Percentiles rank a stretch among this genome's conserved stretches.
phyloP scores from a whole-genome alignment of 35 echinoderm and acorn worm species.

The Anneissia japonica region DNA sequence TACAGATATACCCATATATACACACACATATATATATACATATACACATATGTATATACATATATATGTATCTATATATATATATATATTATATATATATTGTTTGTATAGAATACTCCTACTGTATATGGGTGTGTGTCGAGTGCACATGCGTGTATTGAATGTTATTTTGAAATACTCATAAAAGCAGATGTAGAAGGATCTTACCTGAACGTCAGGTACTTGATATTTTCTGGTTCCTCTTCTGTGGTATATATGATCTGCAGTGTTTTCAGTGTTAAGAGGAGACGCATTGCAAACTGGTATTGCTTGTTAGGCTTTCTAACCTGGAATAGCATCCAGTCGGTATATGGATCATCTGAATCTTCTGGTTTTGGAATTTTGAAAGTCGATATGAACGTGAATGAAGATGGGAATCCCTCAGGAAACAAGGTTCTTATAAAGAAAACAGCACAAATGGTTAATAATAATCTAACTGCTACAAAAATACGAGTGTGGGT shows the following conservation, averaged over 20 bases:
- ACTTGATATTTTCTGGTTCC: neutral
- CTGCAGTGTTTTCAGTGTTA: neutral
- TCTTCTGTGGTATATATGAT: neutral
- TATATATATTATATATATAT: no score
- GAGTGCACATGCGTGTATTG: no score
- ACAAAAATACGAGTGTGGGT: no score
- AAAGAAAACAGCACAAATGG: neutral
- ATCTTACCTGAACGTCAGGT: neutral
- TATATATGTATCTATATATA: no score
- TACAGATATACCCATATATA: no score
- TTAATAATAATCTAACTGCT: no score
- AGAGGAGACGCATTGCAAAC: neutral
- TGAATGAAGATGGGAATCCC: neutral
- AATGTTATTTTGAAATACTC: neutral
- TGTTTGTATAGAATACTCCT: no score
- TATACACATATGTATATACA: no score
- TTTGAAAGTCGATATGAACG: neutral
- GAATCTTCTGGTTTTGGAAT: neutral
- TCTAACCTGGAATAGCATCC: neutral
- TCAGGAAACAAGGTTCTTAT: neutral
- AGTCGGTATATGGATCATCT: neutral
- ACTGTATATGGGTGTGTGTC: no score
- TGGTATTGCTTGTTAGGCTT: neutral
- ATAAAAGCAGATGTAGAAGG: neutral
- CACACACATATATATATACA: no score